These are phyloP conservation scores for Pseudopipra pipra DNA, from an alignment of 2,113 vertebrate species.

Conservation along the genomic window DNA sequence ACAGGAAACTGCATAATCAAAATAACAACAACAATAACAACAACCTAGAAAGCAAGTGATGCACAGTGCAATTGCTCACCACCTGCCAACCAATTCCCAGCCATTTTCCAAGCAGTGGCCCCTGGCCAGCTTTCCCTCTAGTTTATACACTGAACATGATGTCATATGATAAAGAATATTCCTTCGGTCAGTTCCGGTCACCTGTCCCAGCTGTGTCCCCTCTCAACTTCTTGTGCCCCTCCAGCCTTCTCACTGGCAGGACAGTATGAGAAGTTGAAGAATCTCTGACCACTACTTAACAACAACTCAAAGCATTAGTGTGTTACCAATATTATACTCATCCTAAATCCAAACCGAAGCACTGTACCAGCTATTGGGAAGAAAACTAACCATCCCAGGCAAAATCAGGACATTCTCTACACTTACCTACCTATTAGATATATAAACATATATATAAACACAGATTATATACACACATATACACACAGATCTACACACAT, in stretches of 20 bases:
- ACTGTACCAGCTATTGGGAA: neutral
- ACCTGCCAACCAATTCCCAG: neutral
- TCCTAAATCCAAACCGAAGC: neutral
- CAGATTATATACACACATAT: neutral
- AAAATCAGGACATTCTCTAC: neutral
- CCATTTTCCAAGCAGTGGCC: neutral
- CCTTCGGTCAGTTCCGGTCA: neutral
- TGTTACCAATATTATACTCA: neutral
- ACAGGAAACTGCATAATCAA: neutral
- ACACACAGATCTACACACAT: too few relatives aligned
- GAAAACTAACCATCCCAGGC: neutral
- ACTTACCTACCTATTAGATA: neutral
- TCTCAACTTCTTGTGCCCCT: neutral
- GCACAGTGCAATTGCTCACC: neutral
- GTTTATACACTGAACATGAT: neutral
- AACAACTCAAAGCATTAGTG: neutral
- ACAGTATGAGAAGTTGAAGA: neutral
- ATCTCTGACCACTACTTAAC: neutral
- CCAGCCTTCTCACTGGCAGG: accelerated
- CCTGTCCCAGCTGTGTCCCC: neutral
- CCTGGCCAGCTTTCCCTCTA: neutral
- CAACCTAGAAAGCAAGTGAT: neutral
- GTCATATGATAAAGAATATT: neutral
- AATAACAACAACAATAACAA: neutral
- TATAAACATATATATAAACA: neutral